Base-by-base conservation (phyloP, 2,888 invertebrate genomes). In the Pyrrhia umbra region DNA sequence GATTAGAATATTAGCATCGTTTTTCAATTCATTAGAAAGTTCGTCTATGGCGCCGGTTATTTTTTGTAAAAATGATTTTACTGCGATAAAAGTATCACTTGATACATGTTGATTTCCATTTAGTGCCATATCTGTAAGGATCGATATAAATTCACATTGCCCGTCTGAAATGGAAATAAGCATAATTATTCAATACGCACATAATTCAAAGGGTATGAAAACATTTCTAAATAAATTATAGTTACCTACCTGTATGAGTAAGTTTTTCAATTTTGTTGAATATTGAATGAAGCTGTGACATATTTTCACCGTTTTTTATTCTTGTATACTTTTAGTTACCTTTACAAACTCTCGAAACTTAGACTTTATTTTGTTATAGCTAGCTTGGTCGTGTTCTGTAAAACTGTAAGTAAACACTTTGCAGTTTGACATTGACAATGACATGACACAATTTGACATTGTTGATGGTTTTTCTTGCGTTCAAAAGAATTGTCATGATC, bases 31-130 rank as follows among this genome's bases (percentile, higher is more conserved):
- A 18, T 79, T 50, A 68, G 89, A 79, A 85, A 93, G 77, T 67
- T 86, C 77, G 83, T 95, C 88, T 47, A 96, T 88, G 75, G 95
- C 87, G 72, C 88, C 82, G 37, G 95, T 87, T 72, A 95, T 92
- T 58, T 92, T 87, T 13, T 83, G 71, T 34, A 96, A 75, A 81
- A 95, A 96, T 54, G 84, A 85, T 87, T 92, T 93, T 62, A 94
- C 81, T 2, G 72, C 39, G 18, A 68, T 37, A 75, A 84, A 90
- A 25, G 74, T 76, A 42, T 76, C 62, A 30, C 71, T 57, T 43
- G 79, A 58, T 13, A 60, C 42, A 9, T 72, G 65, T 64, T 66
- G 27, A 6, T 59, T 47, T 60, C 52, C 68, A 62, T 77, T 62
- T 6, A 74, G 27, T 1, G 63, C 23, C 8, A 74, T 25, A 55